Conservation (phyloP, 64 coral and sea anemone species). For the Porites australiensis region DNA sequence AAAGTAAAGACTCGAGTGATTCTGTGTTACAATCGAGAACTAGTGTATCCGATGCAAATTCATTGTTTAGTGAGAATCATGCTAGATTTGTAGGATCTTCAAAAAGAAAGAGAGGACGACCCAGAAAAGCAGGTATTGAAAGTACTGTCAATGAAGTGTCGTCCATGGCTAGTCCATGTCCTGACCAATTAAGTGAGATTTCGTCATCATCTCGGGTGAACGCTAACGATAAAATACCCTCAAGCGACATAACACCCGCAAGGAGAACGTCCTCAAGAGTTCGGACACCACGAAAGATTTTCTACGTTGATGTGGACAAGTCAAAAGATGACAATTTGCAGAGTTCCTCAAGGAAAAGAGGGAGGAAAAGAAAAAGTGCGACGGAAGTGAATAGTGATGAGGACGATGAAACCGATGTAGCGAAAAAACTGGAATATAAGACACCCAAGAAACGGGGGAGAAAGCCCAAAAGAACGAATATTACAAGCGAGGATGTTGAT, state of each 20-base stretch:
- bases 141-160: not conserved
- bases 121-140: not conserved
- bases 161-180: not conserved
- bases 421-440: not conserved
- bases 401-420: not conserved
- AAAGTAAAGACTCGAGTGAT: not conserved
- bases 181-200: not conserved
- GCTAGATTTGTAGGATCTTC: not conserved
- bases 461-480: not conserved
- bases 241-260: not conserved
- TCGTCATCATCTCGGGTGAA: not conserved
- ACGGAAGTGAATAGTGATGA: not conserved
- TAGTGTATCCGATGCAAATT: too few relatives aligned
- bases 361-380: not conserved
- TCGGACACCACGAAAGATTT: not conserved
- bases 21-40: not conserved
- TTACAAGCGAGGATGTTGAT: not conserved
- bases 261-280: conserved; percentile 34
- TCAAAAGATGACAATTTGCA: not conserved
- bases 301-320: not conserved
- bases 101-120: conserved; percentile 36
- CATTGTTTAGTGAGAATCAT: not conserved
- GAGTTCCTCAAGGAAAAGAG: not conserved
- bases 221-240: not conserved
- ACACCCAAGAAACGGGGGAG: not conserved